Conservation (phyloP, 2,888 invertebrate species). For the Orthosia incerta region DNA sequence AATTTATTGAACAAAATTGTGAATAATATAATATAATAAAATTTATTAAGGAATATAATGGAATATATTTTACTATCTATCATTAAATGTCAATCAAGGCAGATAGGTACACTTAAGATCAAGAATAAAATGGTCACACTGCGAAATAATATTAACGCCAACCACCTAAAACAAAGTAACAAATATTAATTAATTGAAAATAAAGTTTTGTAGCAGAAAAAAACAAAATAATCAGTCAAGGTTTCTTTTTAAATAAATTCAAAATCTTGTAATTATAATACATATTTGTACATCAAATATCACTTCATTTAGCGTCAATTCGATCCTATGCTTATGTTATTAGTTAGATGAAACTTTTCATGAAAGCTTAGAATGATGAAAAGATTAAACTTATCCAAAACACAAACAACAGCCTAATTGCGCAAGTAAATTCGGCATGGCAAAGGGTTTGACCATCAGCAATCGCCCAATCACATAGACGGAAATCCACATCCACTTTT, state of each 20-base stretch:
- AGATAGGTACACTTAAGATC: constrained; percentile 28
- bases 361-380: too few relatives aligned
- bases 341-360: too few relatives aligned
- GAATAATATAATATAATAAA: too few relatives aligned
- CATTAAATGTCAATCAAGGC: constrained; percentile 17
- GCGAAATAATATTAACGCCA: constrained; percentile 69
- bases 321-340: background rate
- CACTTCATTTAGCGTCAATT: background rate
- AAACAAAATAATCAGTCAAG: constrained; percentile 30
- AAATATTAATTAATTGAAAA: background rate
- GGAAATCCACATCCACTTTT: too few relatives aligned
- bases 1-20: constrained; percentile 43
- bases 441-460: too few relatives aligned
- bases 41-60: background rate
- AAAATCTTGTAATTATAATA: constrained; percentile 27
- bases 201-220: constrained; percentile 27
- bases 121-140: constrained; percentile 40
- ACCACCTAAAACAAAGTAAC: constrained; percentile 58
- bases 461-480: too few relatives aligned
- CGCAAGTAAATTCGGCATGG: too few relatives aligned
- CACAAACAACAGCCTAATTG: too few relatives aligned
- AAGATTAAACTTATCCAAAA: too few relatives aligned
- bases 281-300: too few relatives aligned
- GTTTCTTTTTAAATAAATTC: constrained; percentile 35
- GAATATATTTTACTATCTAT: constrained; percentile 27